Conservation (phyloP, 2,888 invertebrate genomes). For the Papilio protenor region DNA sequence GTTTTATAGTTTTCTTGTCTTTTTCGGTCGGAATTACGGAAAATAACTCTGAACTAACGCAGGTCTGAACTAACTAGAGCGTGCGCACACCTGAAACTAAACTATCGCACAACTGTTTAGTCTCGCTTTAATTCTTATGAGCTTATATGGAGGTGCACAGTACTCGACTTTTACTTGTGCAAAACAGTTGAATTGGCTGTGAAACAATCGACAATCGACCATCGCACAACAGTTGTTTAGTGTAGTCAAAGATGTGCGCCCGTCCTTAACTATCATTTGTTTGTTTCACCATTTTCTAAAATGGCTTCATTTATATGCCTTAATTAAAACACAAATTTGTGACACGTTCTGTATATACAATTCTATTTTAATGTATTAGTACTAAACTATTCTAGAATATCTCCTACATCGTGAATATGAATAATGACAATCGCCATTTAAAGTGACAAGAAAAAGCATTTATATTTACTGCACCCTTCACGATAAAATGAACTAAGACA, state of each 20-base stretch:
- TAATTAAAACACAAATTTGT: neutral
- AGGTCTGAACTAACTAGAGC: neutral
- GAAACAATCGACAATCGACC: no score
- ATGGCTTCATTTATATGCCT: no score
- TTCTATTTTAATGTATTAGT: neutral
- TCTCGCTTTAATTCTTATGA: no score
- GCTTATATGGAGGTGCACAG: no score
- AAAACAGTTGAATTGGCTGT: no score
- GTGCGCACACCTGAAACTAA: no score
- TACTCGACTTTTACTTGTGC: no score
- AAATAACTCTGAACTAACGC: neutral
- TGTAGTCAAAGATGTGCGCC: no score
- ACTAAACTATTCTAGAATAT: neutral
- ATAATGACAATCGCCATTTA: neutral
- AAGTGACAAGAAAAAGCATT: slow-evolving; percentile 8
- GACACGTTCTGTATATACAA: neutral
- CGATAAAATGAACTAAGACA: slow-evolving; percentile 20
- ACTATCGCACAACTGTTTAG: no score
- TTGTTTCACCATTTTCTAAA: neutral
- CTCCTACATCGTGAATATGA: neutral
- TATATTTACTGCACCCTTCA: slow-evolving; percentile 28
- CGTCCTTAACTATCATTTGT: neutral
- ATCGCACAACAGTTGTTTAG: no score
- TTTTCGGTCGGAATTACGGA: no score
- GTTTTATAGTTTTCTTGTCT: neutral